Base-by-base conservation (phyloP, 2,888 invertebrate species). In the Philopedon plagiatum region DNA sequence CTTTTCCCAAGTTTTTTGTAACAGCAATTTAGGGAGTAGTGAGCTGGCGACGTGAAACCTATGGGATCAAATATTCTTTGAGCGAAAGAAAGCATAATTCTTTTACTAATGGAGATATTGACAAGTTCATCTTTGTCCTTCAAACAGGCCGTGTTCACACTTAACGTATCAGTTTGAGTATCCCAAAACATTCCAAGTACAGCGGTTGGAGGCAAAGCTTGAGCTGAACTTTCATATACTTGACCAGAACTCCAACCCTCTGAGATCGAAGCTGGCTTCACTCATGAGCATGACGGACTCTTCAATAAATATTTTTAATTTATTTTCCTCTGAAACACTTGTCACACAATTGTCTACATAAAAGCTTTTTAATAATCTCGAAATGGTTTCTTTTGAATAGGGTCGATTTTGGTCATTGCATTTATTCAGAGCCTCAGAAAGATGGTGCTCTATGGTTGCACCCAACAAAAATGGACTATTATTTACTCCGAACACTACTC, bases 321-420 rank as follows among this genome's bases (percentile, higher is more conserved):
- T 5, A 1, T 63, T n/a, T 29, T 71, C 57, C 23, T 37, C 19
- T 8, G 21, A n/a, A 11, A 76, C 39, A 63, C 76, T 76, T 8
- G 72, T 62, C 1, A 75, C 69, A 37, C 73, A 76, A 51, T 76
- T 76, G 58, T 76, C 75, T 8, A 77, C 77, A 65, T 75, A 77
- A 49, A 77, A 77, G 15, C 72, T 68, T 9, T 66, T 32, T 1
- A 11, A 8, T 13, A 76, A 44, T 34, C 32, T 69, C 29, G 34
- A 9, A 9, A 74, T 15, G 1, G 71, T 75, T 1, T 71, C 60
- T 13, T 8, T 2, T 5, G 63, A 66, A 29, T 71, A 74, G 18
- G 32, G 11, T 18, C 5, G 13, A 39, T 32, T 64, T 51, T 15
- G 46, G 9, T 34, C 58, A 7, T 63, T 46, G 13, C 11, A 23